Evolutionary conservation across 2,888 invertebrate species (phyloP).

Genomic region (Folsomia candida): DNA sequence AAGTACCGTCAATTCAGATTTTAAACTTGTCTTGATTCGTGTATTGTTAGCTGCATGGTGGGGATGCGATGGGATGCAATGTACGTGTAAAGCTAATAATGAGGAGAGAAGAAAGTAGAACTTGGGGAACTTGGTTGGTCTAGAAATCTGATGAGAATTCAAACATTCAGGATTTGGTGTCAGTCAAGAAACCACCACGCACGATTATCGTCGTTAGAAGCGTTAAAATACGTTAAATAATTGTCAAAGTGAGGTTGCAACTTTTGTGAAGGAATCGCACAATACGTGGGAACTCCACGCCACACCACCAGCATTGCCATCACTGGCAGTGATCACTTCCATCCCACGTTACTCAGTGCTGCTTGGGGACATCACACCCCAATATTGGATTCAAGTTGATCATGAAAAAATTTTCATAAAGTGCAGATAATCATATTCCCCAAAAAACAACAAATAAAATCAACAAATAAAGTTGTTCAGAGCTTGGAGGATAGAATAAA

Average conservation of each 20-base stretch:
- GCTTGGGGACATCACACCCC: neutral
- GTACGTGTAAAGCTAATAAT: constrained; percentile 17
- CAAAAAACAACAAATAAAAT: too few species aligned
- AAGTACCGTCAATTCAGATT: constrained; percentile 1
- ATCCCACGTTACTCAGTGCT: neutral
- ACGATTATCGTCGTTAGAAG: neutral
- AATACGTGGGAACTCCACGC: neutral
- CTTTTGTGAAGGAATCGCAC: neutral
- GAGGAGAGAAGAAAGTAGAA: constrained; percentile 51
- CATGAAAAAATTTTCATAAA: neutral
- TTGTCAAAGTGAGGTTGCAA: neutral
- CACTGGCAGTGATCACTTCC: too few species aligned
- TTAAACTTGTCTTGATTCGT: constrained; percentile 1
- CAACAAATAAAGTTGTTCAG: neutral
- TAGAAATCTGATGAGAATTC: constrained; percentile 50
- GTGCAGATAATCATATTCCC: neutral
- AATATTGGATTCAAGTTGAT: neutral
- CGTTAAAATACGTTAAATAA: neutral
- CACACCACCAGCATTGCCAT: too few species aligned
- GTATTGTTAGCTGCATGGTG: neutral
- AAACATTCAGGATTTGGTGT: constrained; percentile 50
- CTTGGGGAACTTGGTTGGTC: constrained; percentile 49
- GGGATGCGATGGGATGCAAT: constrained; percentile 2
- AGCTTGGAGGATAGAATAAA: neutral
- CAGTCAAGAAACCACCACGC: constrained; percentile 35